Evolutionary conservation across 2,797 vertebrate genomes (phyloP).

Genomic region (Pseudopleuronectes americanus): DNA sequence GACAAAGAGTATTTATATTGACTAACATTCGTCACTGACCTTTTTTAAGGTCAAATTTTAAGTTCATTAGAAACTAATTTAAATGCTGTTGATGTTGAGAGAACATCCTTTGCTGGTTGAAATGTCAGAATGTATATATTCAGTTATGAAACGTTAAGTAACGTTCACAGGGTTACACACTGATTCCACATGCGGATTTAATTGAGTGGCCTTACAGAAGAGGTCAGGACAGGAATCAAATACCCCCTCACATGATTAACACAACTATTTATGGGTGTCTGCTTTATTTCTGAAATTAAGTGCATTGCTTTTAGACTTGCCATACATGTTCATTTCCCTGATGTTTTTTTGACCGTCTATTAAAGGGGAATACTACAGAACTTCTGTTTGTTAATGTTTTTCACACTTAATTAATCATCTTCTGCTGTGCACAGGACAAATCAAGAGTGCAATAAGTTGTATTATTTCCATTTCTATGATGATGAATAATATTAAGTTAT

Average conservation of each 20-base stretch:
- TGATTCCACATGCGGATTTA: constrained; percentile 14
- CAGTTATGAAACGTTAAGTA: background rate
- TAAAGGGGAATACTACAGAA: constrained; percentile 69
- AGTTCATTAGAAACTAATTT: constrained; percentile 26
- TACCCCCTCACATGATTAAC: constrained; percentile 12
- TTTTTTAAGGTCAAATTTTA: constrained; percentile 33
- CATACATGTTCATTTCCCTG: constrained; percentile 60
- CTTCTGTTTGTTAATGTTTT: constrained; percentile 20
- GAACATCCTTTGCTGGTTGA: constrained; percentile 29
- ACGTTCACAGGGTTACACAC: constrained; percentile 11
- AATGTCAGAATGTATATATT: constrained; percentile 32
- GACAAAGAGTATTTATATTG: constrained; percentile 52
- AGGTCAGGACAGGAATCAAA: constrained; percentile 25
- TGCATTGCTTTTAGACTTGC: constrained; percentile 72
- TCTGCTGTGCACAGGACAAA: background rate
- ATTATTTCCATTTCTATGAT: too few species aligned
- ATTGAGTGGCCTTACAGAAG: constrained; percentile 8
- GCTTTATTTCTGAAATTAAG: constrained; percentile 55
- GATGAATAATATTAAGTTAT: background rate
- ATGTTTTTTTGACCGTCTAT: constrained; percentile 65
- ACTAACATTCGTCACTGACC: constrained; percentile 44
- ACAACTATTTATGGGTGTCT: constrained; percentile 50
- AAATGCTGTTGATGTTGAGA: constrained; percentile 43
- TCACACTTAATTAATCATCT: background rate
- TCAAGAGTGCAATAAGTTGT: background rate